A percentile compares a stretch with the other conserved stretches of the same genome.
phyloP scores from a whole-genome alignment of 92 coral and sea anemone genomes.

The Bergia sp. region DNA sequence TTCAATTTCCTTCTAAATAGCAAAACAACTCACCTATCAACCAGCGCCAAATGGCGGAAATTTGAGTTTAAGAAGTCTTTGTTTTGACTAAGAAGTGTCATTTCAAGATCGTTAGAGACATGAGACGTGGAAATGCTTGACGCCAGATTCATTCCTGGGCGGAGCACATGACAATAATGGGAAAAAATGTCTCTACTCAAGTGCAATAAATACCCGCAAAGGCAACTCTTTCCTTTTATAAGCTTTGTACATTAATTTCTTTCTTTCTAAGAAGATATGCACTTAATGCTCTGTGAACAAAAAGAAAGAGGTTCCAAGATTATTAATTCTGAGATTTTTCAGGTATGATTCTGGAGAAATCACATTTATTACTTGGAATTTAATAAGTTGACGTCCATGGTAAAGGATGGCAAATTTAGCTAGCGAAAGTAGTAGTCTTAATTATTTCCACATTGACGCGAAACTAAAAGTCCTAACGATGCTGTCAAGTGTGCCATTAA shows the following conservation, averaged over 20 bases:
- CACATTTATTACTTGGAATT: too few species aligned
- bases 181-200: neutral
- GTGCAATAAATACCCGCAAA: neutral
- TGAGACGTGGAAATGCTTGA: neutral
- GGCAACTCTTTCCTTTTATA: neutral
- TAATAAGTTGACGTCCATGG: too few species aligned
- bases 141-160: neutral
- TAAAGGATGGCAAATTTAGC: too few species aligned
- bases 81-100: neutral
- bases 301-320: too few species aligned
- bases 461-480: neutral
- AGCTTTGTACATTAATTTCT: too few species aligned
- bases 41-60: neutral
- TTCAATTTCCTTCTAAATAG: neutral
- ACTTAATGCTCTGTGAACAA: neutral
- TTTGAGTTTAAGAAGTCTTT: neutral
- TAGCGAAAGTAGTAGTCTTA: too few species aligned
- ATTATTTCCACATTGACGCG: too few species aligned
- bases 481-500: conserved; percentile 1
- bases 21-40: neutral
- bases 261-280: neutral
- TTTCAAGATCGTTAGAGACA: neutral
- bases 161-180: neutral
- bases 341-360: too few species aligned
- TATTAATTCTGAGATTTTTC: too few species aligned